Base-by-base conservation (phyloP, 2,888 invertebrate genomes). In the Campopleginae sp. region DNA sequence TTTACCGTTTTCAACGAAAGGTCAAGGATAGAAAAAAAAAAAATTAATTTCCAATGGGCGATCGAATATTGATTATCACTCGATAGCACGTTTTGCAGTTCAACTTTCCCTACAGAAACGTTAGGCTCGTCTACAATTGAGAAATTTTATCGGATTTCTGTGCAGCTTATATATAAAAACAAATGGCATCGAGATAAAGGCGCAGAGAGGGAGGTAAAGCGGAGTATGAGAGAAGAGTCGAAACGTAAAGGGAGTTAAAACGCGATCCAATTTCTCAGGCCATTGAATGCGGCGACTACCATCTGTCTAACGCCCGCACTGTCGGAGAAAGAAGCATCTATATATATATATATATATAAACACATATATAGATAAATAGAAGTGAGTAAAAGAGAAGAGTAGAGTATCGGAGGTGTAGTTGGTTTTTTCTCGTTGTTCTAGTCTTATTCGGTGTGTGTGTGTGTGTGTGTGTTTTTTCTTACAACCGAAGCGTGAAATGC, bases 251-350 rank as follows among this genome's bases (percentile, higher is more conserved):
- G 93, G 93, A 93, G 93, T 93, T 93, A 92, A 93, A 93, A 93
- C 91, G 93, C 93, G 92, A 93, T 93, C 93, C 93, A 93, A 93
- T 93, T 93, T 93, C 92, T 93, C 93, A 93, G 93, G 92, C 93
- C 93, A 93, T 93, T 93, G 93, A 93, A 90, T 93, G 93, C 93
- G 93, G 92, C 93, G 93, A 93, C 92, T 93, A 91, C 93, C 93
- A 93, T 93, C 93, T 93, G 93, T 93, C 93, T 93, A 92, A 92
- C 92, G 92, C 90, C 87, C 89, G 88, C 85, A 80, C 72, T 17
- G 65, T 66, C 65, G 74, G 61, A 27, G 38, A 54, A 48, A 23
- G 68, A 14, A n/a, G n/a, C n/a, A n/a, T n/a, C n/a, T n/a, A n/a
- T n/a, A n/a, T n/a, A n/a, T n/a, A 51, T 46, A 54, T 23, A 23